These are phyloP conservation scores for Caenorhabditis tropicalis DNA, from an alignment of 1,140 invertebrate species.

Conservation along the genomic window DNA sequence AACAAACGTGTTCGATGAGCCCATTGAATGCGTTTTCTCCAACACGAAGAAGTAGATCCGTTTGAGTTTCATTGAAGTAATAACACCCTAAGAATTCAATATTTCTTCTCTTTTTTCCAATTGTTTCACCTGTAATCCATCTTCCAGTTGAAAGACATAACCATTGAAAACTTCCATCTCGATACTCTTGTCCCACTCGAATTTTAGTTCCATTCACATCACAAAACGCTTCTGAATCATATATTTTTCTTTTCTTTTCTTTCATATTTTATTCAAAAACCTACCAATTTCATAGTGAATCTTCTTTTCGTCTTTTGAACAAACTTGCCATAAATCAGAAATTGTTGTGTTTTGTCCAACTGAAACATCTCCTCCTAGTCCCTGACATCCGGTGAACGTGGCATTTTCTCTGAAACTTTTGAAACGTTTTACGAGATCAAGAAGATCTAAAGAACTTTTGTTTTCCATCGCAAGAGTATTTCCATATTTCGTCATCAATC, in stretches of 20 bases:
- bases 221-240: slow-evolving; percentile 64
- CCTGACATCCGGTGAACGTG: slow-evolving; percentile 61
- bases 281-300: slow-evolving; percentile 67
- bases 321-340: slow-evolving; percentile 65
- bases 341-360: slow-evolving; percentile 64
- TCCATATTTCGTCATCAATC: slow-evolving; percentile 66
- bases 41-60: slow-evolving; percentile 64
- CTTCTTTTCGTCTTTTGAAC: slow-evolving; percentile 59
- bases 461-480: slow-evolving; percentile 60
- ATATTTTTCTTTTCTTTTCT: background rate
- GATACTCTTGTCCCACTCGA: slow-evolving; percentile 65
- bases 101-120: background rate
- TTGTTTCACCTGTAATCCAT: slow-evolving; percentile 65
- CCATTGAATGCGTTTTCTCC: slow-evolving; percentile 67
- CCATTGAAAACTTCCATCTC: slow-evolving; percentile 70
- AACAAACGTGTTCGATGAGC: slow-evolving; percentile 69
- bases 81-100: slow-evolving; percentile 66
- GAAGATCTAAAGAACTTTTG: slow-evolving; percentile 21
- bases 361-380: slow-evolving; percentile 46
- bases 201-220: slow-evolving; percentile 58
- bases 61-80: slow-evolving; percentile 69
- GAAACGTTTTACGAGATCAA: background rate
- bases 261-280: background rate
- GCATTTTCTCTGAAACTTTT: slow-evolving; percentile 53
- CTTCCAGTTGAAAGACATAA: slow-evolving; percentile 69